Base-by-base conservation (phyloP, 2,113 vertebrate genomes). In the Takifugu flavidus region DNA sequence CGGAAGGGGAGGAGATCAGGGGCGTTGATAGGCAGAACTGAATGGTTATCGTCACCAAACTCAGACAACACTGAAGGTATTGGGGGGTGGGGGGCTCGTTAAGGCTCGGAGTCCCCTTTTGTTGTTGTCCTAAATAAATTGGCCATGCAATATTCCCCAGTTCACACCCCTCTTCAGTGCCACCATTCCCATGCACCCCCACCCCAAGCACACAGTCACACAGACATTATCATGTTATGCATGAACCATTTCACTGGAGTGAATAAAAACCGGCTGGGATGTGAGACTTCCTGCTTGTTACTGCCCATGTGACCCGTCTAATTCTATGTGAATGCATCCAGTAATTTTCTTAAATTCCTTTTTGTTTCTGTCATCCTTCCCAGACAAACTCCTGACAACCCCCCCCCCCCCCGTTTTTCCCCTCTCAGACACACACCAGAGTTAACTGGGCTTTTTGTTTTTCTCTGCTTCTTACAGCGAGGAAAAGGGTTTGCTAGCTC, bases 401-500 rank as follows among this genome's bases (percentile, higher is more conserved):
- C 31, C 44, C 49, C 25, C 43, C 27, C 13, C 27, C 51, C 42
- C 28, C 25, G 2, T 28, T 42, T 42, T 53, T 27, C 20, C 20
- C 20, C 20, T 20, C 27, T 46, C 31, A 26, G 26, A 25, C 20
- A 34, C 53, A n/a, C 55, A 13, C 50, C 49, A 25, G 5, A 47
- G 1, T 72, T 83, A 65, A 86, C 53, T 28, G 4, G 3, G 2
- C 39, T 26, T 56, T 73, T 45, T 80, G 81, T 87, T 88, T 73
- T 87, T 90, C 87, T 72, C 14, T 80, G 78, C 89, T 90, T 65
- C 46, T 75, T 87, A 70, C 93, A 98, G 95, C 94, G 91, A 93
- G 95, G 93, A 96, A 96, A 96, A 94, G 95, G 94, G 92, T 99
- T 95, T 95, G 94, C 94, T 96, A 97, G 94, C 94, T 94, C 95